phyloP scores from a whole-genome alignment of 2,113 vertebrate species.

The Trinectes maculatus region DNA sequence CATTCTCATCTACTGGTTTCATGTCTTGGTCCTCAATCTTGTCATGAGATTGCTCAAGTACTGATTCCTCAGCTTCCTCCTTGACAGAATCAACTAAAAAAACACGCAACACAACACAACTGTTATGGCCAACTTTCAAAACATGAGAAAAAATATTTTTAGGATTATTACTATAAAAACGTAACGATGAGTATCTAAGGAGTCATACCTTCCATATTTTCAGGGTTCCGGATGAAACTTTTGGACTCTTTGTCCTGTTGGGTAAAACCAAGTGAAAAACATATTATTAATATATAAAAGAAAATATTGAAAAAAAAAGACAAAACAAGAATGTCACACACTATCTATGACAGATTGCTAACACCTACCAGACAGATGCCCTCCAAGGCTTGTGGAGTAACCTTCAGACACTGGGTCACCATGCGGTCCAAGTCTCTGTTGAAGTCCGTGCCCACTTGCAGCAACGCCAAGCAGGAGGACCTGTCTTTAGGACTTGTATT shows the following conservation, averaged over 20 bases:
- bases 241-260: conserved; percentile 83
- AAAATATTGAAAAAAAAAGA: neutral
- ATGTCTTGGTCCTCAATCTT: conserved; percentile 58
- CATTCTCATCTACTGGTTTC: conserved; percentile 74
- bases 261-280: conserved; percentile 1
- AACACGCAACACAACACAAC: neutral
- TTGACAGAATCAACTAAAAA: conserved; percentile 60
- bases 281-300: neutral
- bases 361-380: conserved; percentile 82
- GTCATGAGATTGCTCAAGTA: conserved; percentile 42
- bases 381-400: conserved; percentile 82
- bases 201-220: conserved; percentile 77
- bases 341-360: neutral
- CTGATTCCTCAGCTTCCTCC: conserved; percentile 53
- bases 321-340: neutral
- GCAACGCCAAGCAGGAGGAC: conserved; percentile 87
- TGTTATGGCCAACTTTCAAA: conserved; percentile 2
- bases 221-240: conserved; percentile 72
- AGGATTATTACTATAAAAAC: neutral
- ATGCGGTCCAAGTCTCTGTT: conserved; percentile 83
- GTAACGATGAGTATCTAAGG: neutral
- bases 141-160: neutral
- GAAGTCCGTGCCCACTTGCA: conserved; percentile 83
- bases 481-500: conserved; percentile 86
- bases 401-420: conserved; percentile 83